Evolutionary conservation across 2,888 invertebrate species (phyloP), one percentile per base, ranked within the genome.

Genomic region (Andrena marginata): DNA sequence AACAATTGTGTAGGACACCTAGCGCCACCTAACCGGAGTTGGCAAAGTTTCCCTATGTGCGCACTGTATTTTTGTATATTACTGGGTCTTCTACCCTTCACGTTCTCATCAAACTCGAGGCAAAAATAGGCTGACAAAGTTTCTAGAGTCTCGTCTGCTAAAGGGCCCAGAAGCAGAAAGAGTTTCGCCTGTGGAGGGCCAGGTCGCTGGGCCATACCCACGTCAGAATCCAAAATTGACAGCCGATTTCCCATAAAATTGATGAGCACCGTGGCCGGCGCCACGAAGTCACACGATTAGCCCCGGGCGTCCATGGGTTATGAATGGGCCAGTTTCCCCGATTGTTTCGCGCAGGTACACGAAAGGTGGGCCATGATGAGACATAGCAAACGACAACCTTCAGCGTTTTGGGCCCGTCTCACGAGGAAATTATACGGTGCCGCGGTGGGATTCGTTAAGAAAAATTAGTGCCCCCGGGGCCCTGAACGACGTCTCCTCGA

Each of bases 171-270:
- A 26, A 59, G 59, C 60, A 20, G 31, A 56, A 60, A 60, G 74
- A 79, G 79, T 83, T 76, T 79, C 33, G 67, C 82, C 63, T 75
- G 82, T 77, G 82, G 62, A 56, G 59, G 49, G 59, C 62, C 60
- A 51, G 56, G 65, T 67, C 62, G 60, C 62, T 56, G 73, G 79
- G 63, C 48, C 49, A 68, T 85, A 87, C 88, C 89, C 89, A 89
- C 89, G 92, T 92, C 92, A 92, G 93, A 92, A 93, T 92, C 91
- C 89, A 90, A 93, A 93, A 93, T 92, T 90, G 92, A 92, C 90
- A 89, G 89, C 89, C 92, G 92, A 92, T 93, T 93, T 92, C 91
- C 92, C 92, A 87, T 92, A 89, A 92, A 94, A 94, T 93, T 93
- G 93, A 94, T 92, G 92, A 92, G 90, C 89, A 71, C 85, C 87